phyloP scores from a whole-genome alignment of 92 coral and sea anemone genomes.

The Paramuricea clavata region DNA sequence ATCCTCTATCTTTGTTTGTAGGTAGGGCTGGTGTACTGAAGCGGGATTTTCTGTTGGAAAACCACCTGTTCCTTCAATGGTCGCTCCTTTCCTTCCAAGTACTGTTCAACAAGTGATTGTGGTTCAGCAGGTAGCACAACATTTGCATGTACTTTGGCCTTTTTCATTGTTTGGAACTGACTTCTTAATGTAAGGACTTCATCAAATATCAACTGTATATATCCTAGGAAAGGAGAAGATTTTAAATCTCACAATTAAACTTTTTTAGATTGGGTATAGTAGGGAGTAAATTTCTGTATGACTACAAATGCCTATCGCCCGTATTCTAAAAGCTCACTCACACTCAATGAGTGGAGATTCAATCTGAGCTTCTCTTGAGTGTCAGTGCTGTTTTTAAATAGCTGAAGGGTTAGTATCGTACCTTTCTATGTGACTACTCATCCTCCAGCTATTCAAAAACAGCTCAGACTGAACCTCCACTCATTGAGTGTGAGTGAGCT shows the following conservation, averaged over 20 bases:
- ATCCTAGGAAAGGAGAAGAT: neutral
- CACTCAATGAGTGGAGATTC: too few species aligned
- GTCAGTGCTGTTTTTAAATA: too few species aligned
- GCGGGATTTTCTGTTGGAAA: slow-evolving; percentile 19
- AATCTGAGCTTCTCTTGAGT: too few species aligned
- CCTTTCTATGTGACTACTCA: too few species aligned
- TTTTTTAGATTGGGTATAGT: neutral
- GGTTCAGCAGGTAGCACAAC: slow-evolving; percentile 44
- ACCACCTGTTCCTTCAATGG: slow-evolving; percentile 36
- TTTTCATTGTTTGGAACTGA: slow-evolving; percentile 14
- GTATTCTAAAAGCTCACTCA: too few species aligned
- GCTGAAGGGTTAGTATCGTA: too few species aligned
- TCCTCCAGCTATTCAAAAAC: too few species aligned
- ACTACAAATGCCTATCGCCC: too few species aligned
- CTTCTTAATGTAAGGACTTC: neutral
- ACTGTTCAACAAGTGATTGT: slow-evolving; percentile 31
- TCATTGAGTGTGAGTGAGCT: too few species aligned
- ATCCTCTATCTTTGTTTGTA: neutral
- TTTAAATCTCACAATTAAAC: neutral
- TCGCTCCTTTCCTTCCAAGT: slow-evolving; percentile 39
- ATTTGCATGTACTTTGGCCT: slow-evolving; percentile 22
- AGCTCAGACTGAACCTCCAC: too few species aligned
- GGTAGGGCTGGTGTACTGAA: slow-evolving; percentile 51
- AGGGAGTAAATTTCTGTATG: neutral
- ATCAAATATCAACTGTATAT: neutral